Evolutionary conservation across 2,888 invertebrate species (phyloP).

Genomic region (Trimorus sp.): DNA sequence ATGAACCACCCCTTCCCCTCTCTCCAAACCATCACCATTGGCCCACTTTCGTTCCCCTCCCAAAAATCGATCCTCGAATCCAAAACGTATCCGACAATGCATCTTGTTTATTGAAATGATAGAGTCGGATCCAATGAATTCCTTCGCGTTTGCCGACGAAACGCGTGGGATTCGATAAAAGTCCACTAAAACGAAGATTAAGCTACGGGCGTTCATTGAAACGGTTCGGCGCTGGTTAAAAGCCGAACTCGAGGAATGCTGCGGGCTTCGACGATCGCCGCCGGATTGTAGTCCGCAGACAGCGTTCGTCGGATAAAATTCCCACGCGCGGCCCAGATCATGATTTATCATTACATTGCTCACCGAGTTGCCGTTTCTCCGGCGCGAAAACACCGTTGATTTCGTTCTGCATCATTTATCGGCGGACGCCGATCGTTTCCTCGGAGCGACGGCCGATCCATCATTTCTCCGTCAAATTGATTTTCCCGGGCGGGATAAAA

Average conservation of each 20-base stretch:
- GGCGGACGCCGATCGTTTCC: not conserved
- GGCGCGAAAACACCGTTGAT: conserved; percentile 36
- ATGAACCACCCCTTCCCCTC: no score
- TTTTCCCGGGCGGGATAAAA: conserved; percentile 19
- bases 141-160: conserved; percentile 36
- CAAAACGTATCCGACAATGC: not conserved
- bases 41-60: no score
- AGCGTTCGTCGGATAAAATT: conserved; percentile 40
- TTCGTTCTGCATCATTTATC: conserved; percentile 36
- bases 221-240: conserved; percentile 49
- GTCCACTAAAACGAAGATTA: conserved; percentile 59
- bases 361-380: conserved; percentile 32
- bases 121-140: conserved; percentile 33
- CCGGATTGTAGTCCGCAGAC: conserved; percentile 44
- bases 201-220: conserved; percentile 54
- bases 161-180: conserved; percentile 46
- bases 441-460: not conserved
- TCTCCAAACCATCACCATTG: no score
- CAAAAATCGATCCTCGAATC: no score
- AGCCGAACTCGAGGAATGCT: conserved; percentile 56
- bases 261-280: conserved; percentile 32
- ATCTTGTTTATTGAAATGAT: conserved; percentile 44
- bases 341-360: conserved; percentile 52
- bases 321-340: conserved; percentile 44
- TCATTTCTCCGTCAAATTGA: conserved; percentile 7